Percentiles rank a stretch among this genome's conserved stretches.
Conservation (phyloP, 1,140 invertebrate genomes). For the Papilio xuthus region DNA sequence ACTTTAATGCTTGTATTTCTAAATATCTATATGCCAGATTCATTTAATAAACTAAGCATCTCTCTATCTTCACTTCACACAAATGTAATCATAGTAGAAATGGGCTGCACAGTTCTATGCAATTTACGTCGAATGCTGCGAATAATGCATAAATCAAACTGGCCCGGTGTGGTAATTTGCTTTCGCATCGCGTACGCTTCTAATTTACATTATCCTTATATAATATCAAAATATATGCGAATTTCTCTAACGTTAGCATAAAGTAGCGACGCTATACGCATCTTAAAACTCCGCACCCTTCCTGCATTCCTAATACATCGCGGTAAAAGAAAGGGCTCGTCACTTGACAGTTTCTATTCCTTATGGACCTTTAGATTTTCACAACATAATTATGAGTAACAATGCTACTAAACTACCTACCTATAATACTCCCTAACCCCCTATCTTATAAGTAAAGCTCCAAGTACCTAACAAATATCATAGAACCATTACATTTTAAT, state of each 20-base stretch:
- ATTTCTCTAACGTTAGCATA: conserved; percentile 35
- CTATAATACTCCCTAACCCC: background rate
- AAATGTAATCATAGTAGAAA: background rate
- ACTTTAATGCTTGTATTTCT: too few relatives aligned
- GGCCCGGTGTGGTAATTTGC: conserved; percentile 43
- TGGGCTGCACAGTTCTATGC: conserved; percentile 22
- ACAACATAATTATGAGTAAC: background rate
- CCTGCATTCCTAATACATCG: conserved; percentile 18
- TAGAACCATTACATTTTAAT: too few relatives aligned
- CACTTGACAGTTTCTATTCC: background rate
- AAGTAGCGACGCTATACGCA: conserved; percentile 29
- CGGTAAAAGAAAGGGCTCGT: background rate
- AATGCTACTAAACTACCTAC: background rate
- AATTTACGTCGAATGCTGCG: conserved; percentile 41
- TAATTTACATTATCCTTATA: conserved; percentile 37
- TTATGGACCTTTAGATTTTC: background rate
- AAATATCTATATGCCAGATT: background rate
- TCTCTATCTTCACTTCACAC: background rate
- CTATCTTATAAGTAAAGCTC: too few relatives aligned
- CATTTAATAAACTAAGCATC: background rate
- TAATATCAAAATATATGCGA: conserved; percentile 34
- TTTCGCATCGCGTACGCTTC: conserved; percentile 24
- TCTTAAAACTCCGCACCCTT: conserved; percentile 16
- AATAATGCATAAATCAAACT: conserved; percentile 48
- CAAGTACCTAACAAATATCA: too few relatives aligned